These are phyloP conservation scores for Salticus scenicus DNA, from an alignment of 2,888 invertebrate species.

Conservation along the genomic window DNA sequence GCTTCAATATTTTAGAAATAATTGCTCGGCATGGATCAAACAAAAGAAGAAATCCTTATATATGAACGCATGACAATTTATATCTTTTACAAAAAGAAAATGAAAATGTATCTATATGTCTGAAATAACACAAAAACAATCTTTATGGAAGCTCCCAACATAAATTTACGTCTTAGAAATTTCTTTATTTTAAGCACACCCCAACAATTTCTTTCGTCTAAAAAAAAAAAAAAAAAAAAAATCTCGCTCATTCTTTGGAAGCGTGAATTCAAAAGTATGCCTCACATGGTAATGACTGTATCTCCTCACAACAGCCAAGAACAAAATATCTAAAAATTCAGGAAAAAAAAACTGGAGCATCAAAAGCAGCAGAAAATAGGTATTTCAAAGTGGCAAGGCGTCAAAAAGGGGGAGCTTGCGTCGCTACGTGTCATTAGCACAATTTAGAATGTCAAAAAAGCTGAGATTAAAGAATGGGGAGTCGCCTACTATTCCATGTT, in stretches of 20 bases:
- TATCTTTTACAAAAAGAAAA: no score
- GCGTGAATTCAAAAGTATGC: constrained; percentile 49
- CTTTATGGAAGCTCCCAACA: neutral
- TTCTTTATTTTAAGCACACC: neutral
- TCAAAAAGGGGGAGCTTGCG: constrained; percentile 46
- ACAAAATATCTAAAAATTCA: constrained; percentile 52
- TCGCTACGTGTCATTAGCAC: constrained; percentile 68
- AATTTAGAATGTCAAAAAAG: constrained; percentile 67
- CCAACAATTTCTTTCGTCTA: neutral
- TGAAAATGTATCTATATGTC: no score
- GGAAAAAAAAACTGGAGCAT: constrained; percentile 17
- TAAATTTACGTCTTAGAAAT: neutral
- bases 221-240: neutral
- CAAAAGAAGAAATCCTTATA: no score
- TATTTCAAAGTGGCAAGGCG: constrained; percentile 42
- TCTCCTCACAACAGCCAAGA: constrained; percentile 31
- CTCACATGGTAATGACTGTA: constrained; percentile 65
- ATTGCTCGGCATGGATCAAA: no score
- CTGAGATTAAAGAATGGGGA: constrained; percentile 60
- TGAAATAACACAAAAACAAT: no score
- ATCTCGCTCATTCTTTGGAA: neutral
- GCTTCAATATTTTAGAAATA: no score
- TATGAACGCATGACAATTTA: no score
- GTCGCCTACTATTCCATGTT: constrained; percentile 15
- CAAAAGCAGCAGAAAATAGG: constrained; percentile 46